Evolutionary conservation across 2,888 invertebrate genomes (phyloP).

Genomic region (Dicycla oo): DNA sequence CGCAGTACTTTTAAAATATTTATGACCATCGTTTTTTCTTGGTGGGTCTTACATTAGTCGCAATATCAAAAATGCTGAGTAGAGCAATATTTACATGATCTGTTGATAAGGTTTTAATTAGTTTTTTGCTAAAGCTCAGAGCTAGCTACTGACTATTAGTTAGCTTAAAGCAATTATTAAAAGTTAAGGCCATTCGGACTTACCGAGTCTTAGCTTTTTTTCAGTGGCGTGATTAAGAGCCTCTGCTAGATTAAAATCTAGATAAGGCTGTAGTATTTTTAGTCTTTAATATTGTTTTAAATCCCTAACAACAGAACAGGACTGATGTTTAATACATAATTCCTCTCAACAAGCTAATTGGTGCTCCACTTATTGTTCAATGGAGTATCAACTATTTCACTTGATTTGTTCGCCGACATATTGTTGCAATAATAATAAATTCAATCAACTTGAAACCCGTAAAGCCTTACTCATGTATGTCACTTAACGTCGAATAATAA

Average conservation of each 20-base stretch:
- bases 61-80: conserved; percentile 62
- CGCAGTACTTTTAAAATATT: conserved; percentile 74
- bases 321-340: conserved; percentile 35
- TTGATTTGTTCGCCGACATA: conserved; percentile 45
- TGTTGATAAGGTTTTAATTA: conserved; percentile 53
- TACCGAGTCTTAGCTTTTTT: not conserved
- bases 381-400: conserved; percentile 25
- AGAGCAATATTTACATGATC: conserved; percentile 62
- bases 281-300: not conserved
- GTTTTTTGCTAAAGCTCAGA: conserved; percentile 49
- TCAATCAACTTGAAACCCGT: conserved; percentile 44
- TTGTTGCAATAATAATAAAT: conserved; percentile 53
- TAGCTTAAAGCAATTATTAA: conserved; percentile 33
- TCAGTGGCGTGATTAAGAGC: conserved; percentile 20
- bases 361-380: conserved; percentile 18
- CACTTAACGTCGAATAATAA: conserved; percentile 51
- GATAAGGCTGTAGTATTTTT: conserved; percentile 14
- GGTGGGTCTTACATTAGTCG: conserved; percentile 67
- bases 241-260: conserved; percentile 14
- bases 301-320: not conserved
- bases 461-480: conserved; percentile 40
- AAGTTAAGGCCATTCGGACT: conserved; percentile 1
- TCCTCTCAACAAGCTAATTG: conserved; percentile 36
- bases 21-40: conserved; percentile 75
- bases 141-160: conserved; percentile 23